Evolutionary conservation across 2,113 vertebrate genomes (phyloP).

Genomic region (Benitochromis conjunctus): DNA sequence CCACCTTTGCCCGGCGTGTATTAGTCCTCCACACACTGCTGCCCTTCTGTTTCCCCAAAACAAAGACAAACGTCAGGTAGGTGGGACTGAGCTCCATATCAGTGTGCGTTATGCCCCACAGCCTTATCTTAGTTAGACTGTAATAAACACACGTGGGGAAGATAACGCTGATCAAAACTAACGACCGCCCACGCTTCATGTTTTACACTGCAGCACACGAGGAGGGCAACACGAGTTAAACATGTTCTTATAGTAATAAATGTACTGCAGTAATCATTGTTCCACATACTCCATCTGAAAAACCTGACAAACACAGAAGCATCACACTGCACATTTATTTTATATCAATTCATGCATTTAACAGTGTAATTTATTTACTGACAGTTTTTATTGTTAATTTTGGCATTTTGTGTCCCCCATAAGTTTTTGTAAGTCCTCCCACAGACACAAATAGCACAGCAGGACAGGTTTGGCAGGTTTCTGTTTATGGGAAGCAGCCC

Average conservation of each 20-base stretch:
- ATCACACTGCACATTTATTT: not conserved
- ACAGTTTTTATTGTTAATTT: not conserved
- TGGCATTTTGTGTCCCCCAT: not conserved
- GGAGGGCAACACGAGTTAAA: fast-evolving
- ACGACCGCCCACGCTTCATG: not conserved
- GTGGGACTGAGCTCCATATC: slow-evolving; percentile 21
- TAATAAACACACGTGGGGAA: not conserved
- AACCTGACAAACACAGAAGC: too few relatives aligned
- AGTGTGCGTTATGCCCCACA: not conserved
- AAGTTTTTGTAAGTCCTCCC: not conserved
- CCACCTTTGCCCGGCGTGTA: not conserved
- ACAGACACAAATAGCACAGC: not conserved
- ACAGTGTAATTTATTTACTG: fast-evolving
- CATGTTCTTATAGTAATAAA: not conserved
- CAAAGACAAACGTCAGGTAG: slow-evolving; percentile 27
- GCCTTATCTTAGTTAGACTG: slow-evolving; percentile 2
- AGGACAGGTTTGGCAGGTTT: slow-evolving; percentile 38
- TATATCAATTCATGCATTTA: not conserved
- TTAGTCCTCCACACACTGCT: not conserved
- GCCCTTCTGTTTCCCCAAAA: slow-evolving; percentile 16
- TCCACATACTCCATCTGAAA: not conserved
- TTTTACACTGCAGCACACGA: too few relatives aligned
- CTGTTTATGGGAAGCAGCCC: not conserved
- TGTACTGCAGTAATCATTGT: not conserved
- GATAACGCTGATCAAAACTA: not conserved